These are phyloP conservation scores for Peromyscus leucopus DNA, from an alignment of 2,113 vertebrate genomes.

Conservation along the genomic window DNA sequence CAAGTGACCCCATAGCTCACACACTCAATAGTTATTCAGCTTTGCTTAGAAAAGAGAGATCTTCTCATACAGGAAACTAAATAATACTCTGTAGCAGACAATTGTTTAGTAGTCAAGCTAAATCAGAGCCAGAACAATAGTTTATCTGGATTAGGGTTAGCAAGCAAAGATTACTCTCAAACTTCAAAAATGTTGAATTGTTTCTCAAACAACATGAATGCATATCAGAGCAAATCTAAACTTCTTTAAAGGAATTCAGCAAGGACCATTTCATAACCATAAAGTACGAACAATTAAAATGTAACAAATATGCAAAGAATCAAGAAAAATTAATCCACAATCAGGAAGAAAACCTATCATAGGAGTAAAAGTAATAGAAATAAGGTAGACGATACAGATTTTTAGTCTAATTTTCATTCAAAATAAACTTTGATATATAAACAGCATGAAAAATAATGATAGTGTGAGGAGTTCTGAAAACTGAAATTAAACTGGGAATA, in stretches of 20 bases:
- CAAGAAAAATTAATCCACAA: not conserved
- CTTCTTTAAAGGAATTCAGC: not conserved
- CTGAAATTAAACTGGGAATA: not conserved
- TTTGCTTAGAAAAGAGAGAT: not conserved
- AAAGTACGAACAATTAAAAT: not conserved
- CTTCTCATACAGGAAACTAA: not conserved
- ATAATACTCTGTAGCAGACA: not conserved
- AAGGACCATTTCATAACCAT: not conserved
- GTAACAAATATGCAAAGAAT: not conserved
- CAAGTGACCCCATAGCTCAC: not conserved
- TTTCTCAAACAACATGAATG: not conserved
- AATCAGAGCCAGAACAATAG: not conserved
- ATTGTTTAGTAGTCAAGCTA: not conserved
- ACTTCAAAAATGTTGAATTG: not conserved
- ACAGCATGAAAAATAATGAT: not conserved
- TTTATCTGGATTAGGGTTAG: not conserved
- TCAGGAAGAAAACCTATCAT: not conserved
- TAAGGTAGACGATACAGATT: not conserved
- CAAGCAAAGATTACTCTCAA: not conserved
- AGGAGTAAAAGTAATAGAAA: not conserved
- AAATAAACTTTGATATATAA: not conserved
- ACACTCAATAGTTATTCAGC: not conserved
- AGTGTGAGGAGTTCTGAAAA: not conserved
- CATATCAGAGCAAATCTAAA: not conserved
- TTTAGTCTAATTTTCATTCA: not conserved